Base-by-base conservation (phyloP, 2,797 vertebrate genomes). In the Phylloscopus collybita region DNA sequence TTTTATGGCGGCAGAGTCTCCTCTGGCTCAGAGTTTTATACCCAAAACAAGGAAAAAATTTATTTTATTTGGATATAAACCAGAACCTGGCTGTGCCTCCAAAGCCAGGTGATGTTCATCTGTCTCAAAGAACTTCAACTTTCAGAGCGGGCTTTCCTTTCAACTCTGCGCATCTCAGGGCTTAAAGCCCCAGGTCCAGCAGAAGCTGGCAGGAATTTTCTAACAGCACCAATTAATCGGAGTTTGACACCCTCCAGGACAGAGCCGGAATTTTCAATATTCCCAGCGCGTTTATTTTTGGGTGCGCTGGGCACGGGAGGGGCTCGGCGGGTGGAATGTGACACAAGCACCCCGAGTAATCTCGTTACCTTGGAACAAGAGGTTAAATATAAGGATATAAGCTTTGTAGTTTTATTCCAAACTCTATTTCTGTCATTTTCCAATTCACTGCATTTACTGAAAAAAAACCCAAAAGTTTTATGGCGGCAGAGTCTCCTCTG, bases 401-500 rank as follows among this genome's bases (percentile, higher is more conserved):
- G 32, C 23, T 59, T 59, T 22, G 11, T 3, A 29, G 7, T 4
- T 84, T 72, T 62, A 59, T 34, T 66, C 36, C 30, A 51, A 38
- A 30, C 9, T 64, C 40, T 40, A 29, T 23, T 65, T 13, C 20
- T 29, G 3, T 5, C 13, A 12, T 66, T 76, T 66, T 60, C 27
- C 18, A 53, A 73, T 45, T 4, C 3, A 16, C 29, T 1, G 7
- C 40, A 26, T 6, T 53, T 21, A 50, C 14, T 21, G 16, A 27
- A 72, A 80, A 10, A 40, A 10, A 40, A 14, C 5, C 1, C 45
- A 29, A 3, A 61, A 56, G 11, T 4, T 57, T 57, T 51, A 2
- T 1, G 0, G 6, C 13, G 26, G 23, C 8, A 40, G 16, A 50
- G 1, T 0, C 16, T 11, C 1, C 3, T 8, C 11, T 5, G 40